Conservation (phyloP, 2,888 invertebrate species). For the Acronicta psi region DNA sequence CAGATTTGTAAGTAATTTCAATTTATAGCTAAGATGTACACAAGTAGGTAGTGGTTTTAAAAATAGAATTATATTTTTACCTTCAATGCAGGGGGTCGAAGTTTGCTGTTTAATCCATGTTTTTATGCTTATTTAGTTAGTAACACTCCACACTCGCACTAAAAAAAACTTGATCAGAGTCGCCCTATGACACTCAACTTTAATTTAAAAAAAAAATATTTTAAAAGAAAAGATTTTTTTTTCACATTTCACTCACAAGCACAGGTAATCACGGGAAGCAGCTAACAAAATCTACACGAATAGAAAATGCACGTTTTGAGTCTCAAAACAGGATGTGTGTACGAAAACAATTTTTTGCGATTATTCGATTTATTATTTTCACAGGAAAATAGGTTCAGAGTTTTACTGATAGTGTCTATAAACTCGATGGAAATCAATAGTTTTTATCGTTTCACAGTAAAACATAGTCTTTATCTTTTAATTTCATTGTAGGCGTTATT, state of each 20-base stretch:
- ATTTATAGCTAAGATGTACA: neutral
- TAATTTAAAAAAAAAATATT: constrained; percentile 1
- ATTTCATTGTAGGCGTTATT: constrained; percentile 10
- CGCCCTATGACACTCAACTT: too few relatives aligned
- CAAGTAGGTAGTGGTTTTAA: neutral
- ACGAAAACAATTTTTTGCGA: constrained; percentile 67
- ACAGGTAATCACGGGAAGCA: constrained; percentile 54
- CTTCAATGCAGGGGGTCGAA: constrained; percentile 71
- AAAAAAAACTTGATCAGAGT: too few relatives aligned
- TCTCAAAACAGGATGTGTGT: constrained; percentile 67
- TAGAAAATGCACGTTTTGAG: constrained; percentile 54
- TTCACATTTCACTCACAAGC: constrained; percentile 36
- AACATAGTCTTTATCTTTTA: constrained; percentile 17
- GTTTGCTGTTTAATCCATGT: constrained; percentile 64
- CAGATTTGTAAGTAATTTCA: too few relatives aligned
- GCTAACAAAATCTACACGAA: constrained; percentile 48
- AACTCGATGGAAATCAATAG: constrained; percentile 18
- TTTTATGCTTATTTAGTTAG: constrained; percentile 27
- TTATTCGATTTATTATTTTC: constrained; percentile 45
- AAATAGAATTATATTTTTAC: constrained; percentile 66
- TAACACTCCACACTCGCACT: constrained; percentile 51
- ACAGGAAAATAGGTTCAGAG: constrained; percentile 27
- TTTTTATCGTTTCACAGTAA: constrained; percentile 38
- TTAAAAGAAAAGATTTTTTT: constrained; percentile 13
- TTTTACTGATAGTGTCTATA: constrained; percentile 23